These are phyloP conservation scores for Henicopernis longicauda DNA, from an alignment of 2,113 vertebrate genomes.

Conservation along the genomic window DNA sequence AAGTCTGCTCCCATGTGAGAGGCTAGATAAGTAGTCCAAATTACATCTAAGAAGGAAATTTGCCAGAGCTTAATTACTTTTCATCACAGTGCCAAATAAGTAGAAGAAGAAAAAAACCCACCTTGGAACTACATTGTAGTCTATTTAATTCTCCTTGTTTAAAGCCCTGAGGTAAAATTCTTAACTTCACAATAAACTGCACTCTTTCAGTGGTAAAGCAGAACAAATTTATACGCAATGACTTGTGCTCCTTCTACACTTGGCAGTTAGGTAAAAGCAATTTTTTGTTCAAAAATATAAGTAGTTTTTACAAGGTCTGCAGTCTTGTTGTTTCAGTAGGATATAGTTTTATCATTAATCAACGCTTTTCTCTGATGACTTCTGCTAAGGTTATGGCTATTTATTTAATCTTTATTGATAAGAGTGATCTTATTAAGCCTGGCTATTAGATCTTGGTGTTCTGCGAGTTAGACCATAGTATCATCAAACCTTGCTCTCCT, in stretches of 20 bases:
- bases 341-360: constrained; percentile 23
- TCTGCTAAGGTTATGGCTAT: background rate
- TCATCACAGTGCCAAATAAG: constrained; percentile 58
- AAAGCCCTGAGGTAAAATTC: constrained; percentile 53
- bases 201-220: constrained; percentile 39
- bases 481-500: background rate
- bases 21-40: constrained; percentile 69
- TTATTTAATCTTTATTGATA: constrained; percentile 8
- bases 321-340: constrained; percentile 32
- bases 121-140: constrained; percentile 38
- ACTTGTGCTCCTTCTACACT: constrained; percentile 51
- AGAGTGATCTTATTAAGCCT: background rate
- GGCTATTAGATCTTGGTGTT: background rate
- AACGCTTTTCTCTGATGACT: constrained; percentile 25
- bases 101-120: background rate
- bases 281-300: constrained; percentile 3
- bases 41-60: constrained; percentile 68
- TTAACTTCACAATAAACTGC: constrained; percentile 46
- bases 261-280: constrained; percentile 48
- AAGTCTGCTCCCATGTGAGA: constrained; percentile 60
- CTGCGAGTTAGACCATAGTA: background rate
- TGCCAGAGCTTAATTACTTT: constrained; percentile 69
- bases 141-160: constrained; percentile 59
- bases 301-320: constrained; percentile 31
- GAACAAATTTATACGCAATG: constrained; percentile 56